Percentiles rank a stretch among this genome's conserved stretches.
phyloP scores from a whole-genome alignment of 2,113 vertebrate species.

The Petroica traversi region DNA sequence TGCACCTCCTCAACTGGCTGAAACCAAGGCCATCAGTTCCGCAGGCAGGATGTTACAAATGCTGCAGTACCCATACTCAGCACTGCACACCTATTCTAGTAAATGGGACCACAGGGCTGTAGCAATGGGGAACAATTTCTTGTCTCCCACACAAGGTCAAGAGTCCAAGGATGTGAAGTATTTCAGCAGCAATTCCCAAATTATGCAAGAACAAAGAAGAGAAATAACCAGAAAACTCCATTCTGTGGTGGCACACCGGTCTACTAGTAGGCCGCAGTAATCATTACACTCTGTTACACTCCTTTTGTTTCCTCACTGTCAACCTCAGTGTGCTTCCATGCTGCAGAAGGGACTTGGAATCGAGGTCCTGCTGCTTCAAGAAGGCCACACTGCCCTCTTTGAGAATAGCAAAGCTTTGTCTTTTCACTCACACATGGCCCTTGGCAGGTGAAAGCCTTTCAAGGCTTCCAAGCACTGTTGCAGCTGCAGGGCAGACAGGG shows the following conservation, averaged over 20 bases:
- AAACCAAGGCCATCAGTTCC: not conserved
- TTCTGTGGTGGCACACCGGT: fast-evolving
- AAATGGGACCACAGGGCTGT: not conserved
- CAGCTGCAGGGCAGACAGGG: not conserved
- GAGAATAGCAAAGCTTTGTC: not conserved
- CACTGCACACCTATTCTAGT: not conserved
- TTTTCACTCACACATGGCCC: not conserved
- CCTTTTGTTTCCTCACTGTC: not conserved
- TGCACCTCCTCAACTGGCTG: not conserved
- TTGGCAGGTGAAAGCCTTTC: not conserved
- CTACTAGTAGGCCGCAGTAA: not conserved
- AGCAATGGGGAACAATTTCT: no score
- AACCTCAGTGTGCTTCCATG: not conserved
- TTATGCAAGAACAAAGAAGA: not conserved
- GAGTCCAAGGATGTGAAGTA: not conserved
- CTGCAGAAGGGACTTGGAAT: not conserved
- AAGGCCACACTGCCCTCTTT: not conserved
- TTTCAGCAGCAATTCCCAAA: not conserved
- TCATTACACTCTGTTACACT: no score
- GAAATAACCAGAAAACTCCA: not conserved
- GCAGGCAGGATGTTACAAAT: not conserved
- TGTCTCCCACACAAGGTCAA: fast-evolving
- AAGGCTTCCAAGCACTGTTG: not conserved
- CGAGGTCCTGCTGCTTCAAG: not conserved
- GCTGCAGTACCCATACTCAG: fast-evolving